phyloP scores from a whole-genome alignment of 1,140 invertebrate species.

The Drosophila tropicalis region DNA sequence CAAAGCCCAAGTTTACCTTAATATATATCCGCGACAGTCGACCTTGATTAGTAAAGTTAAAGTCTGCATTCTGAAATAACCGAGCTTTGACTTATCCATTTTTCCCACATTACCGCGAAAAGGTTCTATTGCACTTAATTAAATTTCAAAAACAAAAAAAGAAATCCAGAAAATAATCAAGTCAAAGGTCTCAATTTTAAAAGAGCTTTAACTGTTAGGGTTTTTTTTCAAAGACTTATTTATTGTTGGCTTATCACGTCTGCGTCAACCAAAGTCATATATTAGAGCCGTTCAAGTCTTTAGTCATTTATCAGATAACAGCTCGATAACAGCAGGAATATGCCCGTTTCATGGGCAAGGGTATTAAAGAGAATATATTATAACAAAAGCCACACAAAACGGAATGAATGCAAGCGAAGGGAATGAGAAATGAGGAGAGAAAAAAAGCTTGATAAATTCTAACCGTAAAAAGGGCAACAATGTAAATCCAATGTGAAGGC shows the following conservation, averaged over 20 bases:
- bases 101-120: too few relatives aligned
- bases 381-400: slow-evolving; percentile 10
- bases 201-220: too few relatives aligned
- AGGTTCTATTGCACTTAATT: too few relatives aligned
- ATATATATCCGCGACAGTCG: too few relatives aligned
- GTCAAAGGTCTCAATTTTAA: too few relatives aligned
- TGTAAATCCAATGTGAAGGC: slow-evolving; percentile 8
- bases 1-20: too few relatives aligned
- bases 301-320: slow-evolving; percentile 12
- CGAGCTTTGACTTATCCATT: too few relatives aligned
- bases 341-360: background rate
- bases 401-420: background rate
- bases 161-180: background rate
- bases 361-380: slow-evolving; percentile 11
- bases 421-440: background rate
- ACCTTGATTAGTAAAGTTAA: too few relatives aligned
- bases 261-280: background rate
- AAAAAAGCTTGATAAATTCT: slow-evolving; percentile 8
- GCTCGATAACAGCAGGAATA: background rate
- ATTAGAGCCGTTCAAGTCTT: background rate
- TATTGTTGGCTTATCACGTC: slow-evolving; percentile 1
- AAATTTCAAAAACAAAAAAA: too few relatives aligned
- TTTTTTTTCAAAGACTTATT: background rate
- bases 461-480: slow-evolving; percentile 4
- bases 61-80: too few relatives aligned